phyloP scores from a whole-genome alignment of 2,797 vertebrate genomes.

The Setipinna tenuifilis region DNA sequence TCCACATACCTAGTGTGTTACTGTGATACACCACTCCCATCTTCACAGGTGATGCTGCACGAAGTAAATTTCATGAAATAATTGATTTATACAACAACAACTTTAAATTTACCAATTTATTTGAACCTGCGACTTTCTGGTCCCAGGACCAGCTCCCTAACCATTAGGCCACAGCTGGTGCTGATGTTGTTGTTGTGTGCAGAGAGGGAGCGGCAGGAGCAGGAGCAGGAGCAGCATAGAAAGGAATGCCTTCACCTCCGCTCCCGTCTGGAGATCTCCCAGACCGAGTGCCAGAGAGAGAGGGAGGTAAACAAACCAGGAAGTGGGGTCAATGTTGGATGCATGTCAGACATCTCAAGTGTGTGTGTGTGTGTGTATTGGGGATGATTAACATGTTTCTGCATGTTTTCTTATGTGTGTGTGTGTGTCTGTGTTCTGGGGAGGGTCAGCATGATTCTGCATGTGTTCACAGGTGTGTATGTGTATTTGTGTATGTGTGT shows the following conservation, averaged over 20 bases:
- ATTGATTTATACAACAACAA: too few species aligned
- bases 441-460: not conserved
- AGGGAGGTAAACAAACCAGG: constrained; percentile 77
- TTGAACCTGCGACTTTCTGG: too few species aligned
- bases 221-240: constrained; percentile 79
- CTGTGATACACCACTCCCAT: constrained; percentile 40
- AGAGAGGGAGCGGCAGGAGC: constrained; percentile 77
- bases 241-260: constrained; percentile 84
- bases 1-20: constrained; percentile 16
- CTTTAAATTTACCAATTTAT: too few species aligned
- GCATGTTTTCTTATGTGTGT: not conserved
- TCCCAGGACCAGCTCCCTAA: too few species aligned
- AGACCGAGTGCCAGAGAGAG: constrained; percentile 82
- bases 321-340: not conserved
- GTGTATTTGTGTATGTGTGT: not conserved
- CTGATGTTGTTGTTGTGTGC: not conserved
- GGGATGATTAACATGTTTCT: not conserved
- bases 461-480: constrained; percentile 25
- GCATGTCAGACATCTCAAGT: not conserved
- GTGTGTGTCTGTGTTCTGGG: not conserved
- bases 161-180: too few species aligned
- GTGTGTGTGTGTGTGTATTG: not conserved
- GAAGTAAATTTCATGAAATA: too few species aligned
- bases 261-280: constrained; percentile 79
- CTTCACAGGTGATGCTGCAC: too few species aligned